Evolutionary conservation across 2,113 vertebrate genomes (phyloP).

Genomic region (Charadrius vociferus): DNA sequence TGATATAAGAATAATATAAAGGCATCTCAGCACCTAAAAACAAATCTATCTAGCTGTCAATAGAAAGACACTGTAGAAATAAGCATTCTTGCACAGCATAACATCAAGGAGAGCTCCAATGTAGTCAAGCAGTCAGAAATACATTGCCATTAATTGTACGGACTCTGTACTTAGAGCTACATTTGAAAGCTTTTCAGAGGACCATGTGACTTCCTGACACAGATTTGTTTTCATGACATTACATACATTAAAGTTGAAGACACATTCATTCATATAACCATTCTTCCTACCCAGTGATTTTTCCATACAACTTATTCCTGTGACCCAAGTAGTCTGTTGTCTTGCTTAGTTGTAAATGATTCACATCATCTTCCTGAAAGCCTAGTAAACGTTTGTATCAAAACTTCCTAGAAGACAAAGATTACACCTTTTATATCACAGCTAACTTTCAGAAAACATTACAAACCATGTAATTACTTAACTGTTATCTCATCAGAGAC

Average conservation of each 20-base stretch:
- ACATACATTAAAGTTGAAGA: neutral
- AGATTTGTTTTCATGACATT: neutral
- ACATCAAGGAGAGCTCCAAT: neutral
- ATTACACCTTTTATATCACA: neutral
- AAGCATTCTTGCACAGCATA: neutral
- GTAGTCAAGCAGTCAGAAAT: neutral
- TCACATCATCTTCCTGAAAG: neutral
- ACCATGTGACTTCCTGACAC: neutral
- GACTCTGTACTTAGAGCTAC: neutral
- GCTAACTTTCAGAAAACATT: neutral
- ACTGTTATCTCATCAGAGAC: constrained; percentile 11
- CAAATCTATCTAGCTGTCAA: neutral
- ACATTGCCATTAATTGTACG: neutral
- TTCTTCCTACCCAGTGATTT: neutral
- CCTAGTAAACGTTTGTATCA: neutral
- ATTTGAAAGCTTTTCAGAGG: neutral
- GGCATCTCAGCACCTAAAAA: neutral
- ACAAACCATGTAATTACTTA: neutral
- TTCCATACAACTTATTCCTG: neutral
- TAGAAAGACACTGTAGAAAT: neutral
- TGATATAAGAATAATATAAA: neutral
- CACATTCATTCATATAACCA: neutral
- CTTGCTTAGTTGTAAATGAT: neutral
- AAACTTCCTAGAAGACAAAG: neutral
- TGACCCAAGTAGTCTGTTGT: neutral